Evolutionary conservation across 2,113 vertebrate genomes (phyloP).

Genomic region (Phylloscopus trochilus): DNA sequence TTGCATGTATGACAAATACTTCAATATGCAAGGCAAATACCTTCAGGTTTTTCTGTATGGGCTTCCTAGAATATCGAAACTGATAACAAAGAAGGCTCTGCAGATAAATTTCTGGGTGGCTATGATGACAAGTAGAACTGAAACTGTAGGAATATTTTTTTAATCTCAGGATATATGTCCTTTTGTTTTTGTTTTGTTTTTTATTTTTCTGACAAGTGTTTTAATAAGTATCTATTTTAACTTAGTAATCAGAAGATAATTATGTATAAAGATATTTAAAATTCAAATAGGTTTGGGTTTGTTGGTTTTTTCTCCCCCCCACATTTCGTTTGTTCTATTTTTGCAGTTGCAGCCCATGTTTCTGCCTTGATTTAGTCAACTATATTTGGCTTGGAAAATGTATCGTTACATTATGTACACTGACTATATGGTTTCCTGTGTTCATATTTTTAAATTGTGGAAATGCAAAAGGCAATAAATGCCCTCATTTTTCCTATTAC

Average conservation of each 20-base stretch:
- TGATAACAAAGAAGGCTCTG: background rate
- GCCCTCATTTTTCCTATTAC: background rate
- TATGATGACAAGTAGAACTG: background rate
- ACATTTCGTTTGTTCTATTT: conserved; percentile 10
- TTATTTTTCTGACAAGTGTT: background rate
- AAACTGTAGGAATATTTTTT: background rate
- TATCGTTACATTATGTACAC: background rate
- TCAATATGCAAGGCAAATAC: background rate
- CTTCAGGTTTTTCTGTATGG: background rate
- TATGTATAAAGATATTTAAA: background rate
- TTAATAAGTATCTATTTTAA: background rate
- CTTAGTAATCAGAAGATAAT: conserved; percentile 9
- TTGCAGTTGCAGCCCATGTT: background rate
- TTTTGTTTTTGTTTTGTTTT: background rate
- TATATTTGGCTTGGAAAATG: conserved; percentile 29
- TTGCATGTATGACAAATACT: background rate
- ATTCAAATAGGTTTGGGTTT: background rate
- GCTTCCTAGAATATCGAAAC: background rate
- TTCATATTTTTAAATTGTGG: conserved; percentile 1
- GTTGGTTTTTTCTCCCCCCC: background rate
- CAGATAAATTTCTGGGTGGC: background rate
- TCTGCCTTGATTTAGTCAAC: conserved; percentile 37
- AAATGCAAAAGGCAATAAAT: background rate
- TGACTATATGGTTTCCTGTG: background rate
- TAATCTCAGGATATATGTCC: background rate